Evolutionary conservation across 1,140 invertebrate species (phyloP).

Genomic region (Habropoda laboriosa): DNA sequence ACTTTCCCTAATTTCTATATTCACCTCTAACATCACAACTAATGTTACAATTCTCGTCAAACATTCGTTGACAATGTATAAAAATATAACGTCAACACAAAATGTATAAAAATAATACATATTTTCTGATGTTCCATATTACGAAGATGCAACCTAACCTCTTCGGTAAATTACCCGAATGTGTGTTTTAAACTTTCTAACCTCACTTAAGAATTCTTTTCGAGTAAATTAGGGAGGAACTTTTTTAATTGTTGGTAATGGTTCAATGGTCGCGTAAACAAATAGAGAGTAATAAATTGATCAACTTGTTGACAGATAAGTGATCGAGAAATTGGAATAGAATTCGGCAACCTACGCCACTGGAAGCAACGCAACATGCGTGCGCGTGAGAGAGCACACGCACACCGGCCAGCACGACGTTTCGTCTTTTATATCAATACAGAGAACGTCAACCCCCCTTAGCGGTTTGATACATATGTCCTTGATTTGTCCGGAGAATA

Average conservation of each 20-base stretch:
- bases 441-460: slow-evolving; percentile 60
- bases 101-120: not conserved
- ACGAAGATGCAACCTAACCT: not conserved
- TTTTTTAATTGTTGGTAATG: not conserved
- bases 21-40: not conserved
- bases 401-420: slow-evolving; percentile 31
- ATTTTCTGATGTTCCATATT: not conserved
- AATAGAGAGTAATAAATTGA: not conserved
- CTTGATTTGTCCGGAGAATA: slow-evolving; percentile 80
- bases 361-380: slow-evolving; percentile 9
- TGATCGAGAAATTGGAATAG: too few species aligned
- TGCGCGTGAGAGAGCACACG: slow-evolving; percentile 1
- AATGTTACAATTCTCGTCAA: not conserved
- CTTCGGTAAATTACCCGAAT: not conserved
- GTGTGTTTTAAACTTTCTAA: not conserved
- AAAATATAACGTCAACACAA: not conserved
- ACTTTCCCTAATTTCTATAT: slow-evolving; percentile 15
- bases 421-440: slow-evolving; percentile 61
- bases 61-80: not conserved
- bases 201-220: not conserved
- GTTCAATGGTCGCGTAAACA: not conserved
- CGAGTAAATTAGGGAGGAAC: not conserved
- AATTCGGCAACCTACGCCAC: slow-evolving; percentile 29
- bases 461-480: slow-evolving; percentile 76
- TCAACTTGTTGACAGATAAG: too few species aligned